Percentiles rank a stretch among this genome's conserved stretches.
These are phyloP conservation scores for Hippocampus mohnikei DNA, from an alignment of 2,113 vertebrate species.

Conservation along the genomic window DNA sequence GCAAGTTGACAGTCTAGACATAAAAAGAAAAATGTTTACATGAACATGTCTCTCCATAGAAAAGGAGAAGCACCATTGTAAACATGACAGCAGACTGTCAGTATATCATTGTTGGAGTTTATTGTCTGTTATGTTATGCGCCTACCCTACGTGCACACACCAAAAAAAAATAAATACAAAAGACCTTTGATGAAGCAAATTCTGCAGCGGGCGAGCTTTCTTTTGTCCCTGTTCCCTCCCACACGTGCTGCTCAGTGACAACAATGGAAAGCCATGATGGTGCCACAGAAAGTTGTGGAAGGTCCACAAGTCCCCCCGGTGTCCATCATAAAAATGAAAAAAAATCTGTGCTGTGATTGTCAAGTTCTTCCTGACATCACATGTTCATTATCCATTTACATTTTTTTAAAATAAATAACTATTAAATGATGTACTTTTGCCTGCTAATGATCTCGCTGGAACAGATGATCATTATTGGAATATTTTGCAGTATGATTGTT, in stretches of 20 bases:
- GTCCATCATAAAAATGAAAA: constrained; percentile 13
- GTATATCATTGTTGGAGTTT: constrained; percentile 52
- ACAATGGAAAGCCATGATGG: constrained; percentile 51
- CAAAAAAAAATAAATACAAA: constrained; percentile 50
- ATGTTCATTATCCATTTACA: constrained; percentile 38
- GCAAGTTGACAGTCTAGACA: constrained; percentile 53
- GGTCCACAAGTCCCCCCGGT: constrained; percentile 44
- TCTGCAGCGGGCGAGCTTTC: constrained; percentile 56
- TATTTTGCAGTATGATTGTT: constrained; percentile 23
- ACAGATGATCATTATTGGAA: constrained; percentile 47
- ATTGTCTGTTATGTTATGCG: constrained; percentile 42
- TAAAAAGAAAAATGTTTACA: constrained; percentile 34
- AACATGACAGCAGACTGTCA: constrained; percentile 64
- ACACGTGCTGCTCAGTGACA: constrained; percentile 29
- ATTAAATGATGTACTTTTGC: constrained; percentile 31
- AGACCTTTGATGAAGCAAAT: constrained; percentile 62
- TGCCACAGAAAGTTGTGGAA: constrained; percentile 52
- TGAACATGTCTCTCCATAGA: constrained; percentile 55
- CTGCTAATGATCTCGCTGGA: constrained; percentile 39
- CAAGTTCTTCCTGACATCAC: constrained; percentile 12
- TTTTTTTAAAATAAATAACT: too few relatives aligned
- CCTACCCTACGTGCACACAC: constrained; percentile 35
- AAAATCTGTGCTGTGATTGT: constrained; percentile 19
- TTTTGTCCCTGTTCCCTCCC: constrained; percentile 61
- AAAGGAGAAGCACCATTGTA: constrained; percentile 65